Evolutionary conservation across 2,797 vertebrate genomes (phyloP).

Genomic region (Menidia menidia): DNA sequence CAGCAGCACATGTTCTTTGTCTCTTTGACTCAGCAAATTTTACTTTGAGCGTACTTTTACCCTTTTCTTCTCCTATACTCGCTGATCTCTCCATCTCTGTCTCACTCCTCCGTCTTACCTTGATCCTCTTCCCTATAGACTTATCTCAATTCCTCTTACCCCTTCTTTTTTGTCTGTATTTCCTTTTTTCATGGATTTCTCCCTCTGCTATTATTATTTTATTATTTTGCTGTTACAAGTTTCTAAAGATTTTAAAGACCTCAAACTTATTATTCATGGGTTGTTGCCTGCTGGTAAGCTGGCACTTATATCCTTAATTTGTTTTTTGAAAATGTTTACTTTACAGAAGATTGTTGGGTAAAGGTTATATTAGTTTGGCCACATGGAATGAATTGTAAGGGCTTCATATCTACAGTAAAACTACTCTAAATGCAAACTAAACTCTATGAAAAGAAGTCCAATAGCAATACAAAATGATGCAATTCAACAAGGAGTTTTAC

Average conservation of each 20-base stretch:
- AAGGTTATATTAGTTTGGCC: slow-evolving; percentile 26
- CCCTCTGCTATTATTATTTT: slow-evolving; percentile 13
- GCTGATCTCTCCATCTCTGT: slow-evolving; percentile 33
- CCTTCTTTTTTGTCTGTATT: slow-evolving; percentile 20
- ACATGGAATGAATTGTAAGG: slow-evolving; percentile 17
- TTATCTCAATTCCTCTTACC: slow-evolving; percentile 8
- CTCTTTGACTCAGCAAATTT: slow-evolving; percentile 66
- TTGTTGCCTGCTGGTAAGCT: slow-evolving; percentile 25
- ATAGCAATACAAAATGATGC: slow-evolving; percentile 11
- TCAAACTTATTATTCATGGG: slow-evolving; percentile 48
- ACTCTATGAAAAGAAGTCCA: slow-evolving; percentile 4
- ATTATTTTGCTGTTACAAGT: slow-evolving; percentile 3
- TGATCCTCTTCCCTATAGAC: slow-evolving; percentile 9
- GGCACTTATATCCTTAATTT: slow-evolving; percentile 22
- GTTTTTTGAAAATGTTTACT: slow-evolving; percentile 43
- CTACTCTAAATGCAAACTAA: slow-evolving; percentile 33
- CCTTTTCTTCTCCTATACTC: neutral
- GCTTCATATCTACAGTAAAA: slow-evolving; percentile 9
- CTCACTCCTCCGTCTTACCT: slow-evolving; percentile 15
- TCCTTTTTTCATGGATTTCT: slow-evolving; percentile 7
- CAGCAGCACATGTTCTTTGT: slow-evolving; percentile 44
- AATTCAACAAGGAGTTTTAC: neutral
- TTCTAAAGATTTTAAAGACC: slow-evolving; percentile 20
- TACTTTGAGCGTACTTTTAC: slow-evolving; percentile 41
- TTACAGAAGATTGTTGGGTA: slow-evolving; percentile 32